Evolutionary conservation across 2,888 invertebrate genomes (phyloP), one percentile per base, ranked within the genome.

Genomic region (Melinaea marsaeus): DNA sequence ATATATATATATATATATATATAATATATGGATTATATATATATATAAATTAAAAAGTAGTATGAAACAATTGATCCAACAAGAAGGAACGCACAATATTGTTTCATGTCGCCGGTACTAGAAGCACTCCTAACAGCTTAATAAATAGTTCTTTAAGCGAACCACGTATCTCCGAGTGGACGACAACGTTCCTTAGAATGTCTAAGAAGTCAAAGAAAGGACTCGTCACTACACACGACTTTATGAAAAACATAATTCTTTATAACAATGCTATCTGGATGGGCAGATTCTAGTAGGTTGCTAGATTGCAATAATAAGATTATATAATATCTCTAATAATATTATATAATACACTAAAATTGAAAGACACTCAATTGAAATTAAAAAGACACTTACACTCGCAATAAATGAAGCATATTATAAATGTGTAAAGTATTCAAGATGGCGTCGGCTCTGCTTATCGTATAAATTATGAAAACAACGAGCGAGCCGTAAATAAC

Each of bases 401-500:
- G 67, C 72, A 67, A 79, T 84, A 82, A 81, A 84, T 83, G 78
- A 81, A 76, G 81, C 81, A 82, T 79, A 81, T 83, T 81, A 79
- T 69, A 78, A 81, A 83, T 83, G 80, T 82, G 83, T 81, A 83
- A 80, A 80, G 79, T 79, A 75, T 72, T 71, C 71, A 76, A 74
- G 74, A 75, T 74, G 78, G 71, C 71, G 74, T 68, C 69, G 72
- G 64, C 73, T 71, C 69, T 71, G 76, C 76, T 83, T 79, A 83
- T 83, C 80, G 82, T 82, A 82, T 83, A 85, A 85, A 83, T 84
- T 85, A 84, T 86, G 82, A 85, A 86, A 84, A 83, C 80, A 83
- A 81, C 76, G 79, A 78, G 77, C 22, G 78, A 80, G 80, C 83
- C 71, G 83, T 85, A 84, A 84, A 86, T 86, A 81, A 79, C 78